These are phyloP conservation scores for Tragelaphus strepsiceros DNA, from an alignment of 2,113 vertebrate genomes.

Conservation along the genomic window DNA sequence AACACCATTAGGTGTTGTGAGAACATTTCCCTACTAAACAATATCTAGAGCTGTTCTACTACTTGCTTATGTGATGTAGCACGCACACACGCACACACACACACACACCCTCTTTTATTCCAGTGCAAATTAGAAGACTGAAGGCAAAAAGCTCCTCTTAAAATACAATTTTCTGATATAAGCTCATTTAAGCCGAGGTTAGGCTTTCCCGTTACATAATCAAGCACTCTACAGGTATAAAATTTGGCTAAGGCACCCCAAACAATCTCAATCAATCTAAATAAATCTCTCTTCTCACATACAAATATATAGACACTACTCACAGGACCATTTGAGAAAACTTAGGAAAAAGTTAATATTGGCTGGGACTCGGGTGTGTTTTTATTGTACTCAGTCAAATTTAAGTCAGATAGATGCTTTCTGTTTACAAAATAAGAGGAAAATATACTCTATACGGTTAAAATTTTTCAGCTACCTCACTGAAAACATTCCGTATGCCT, in stretches of 20 bases:
- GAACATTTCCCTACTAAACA: not conserved
- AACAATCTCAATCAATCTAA: not conserved
- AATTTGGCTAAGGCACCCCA: not conserved
- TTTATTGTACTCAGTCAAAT: slow-evolving; percentile 5
- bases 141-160: not conserved
- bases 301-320: not conserved
- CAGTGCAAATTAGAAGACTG: not conserved
- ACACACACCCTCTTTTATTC: not conserved
- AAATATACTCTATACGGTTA: not conserved
- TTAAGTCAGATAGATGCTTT: not conserved
- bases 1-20: not conserved
- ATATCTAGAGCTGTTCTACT: not conserved
- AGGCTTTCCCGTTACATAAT: not conserved
- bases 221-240: slow-evolving; percentile 1
- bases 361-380: not conserved
- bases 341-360: not conserved
- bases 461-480: not conserved
- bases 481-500: not conserved
- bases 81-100: fast-evolving
- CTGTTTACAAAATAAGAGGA: not conserved
- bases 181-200: not conserved
- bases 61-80: not conserved
- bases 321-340: not conserved
- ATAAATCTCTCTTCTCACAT: not conserved
- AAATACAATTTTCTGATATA: not conserved